Evolutionary conservation across 2,888 invertebrate genomes (phyloP).

Genomic region (Drosophila cognata): DNA sequence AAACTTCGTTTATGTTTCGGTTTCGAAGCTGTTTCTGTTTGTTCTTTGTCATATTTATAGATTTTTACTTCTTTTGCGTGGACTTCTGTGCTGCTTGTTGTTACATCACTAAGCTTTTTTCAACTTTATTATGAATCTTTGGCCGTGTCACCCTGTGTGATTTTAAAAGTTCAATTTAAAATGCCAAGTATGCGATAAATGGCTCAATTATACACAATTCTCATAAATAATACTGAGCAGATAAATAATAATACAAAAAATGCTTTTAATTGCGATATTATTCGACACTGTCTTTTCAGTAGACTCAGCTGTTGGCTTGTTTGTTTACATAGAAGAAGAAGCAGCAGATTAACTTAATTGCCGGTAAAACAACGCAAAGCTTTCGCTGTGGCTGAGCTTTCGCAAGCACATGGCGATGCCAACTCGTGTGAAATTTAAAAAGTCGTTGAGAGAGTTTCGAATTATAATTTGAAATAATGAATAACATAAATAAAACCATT

Average conservation of each 20-base stretch:
- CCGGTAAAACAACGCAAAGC: conserved; percentile 34
- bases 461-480: too few species aligned
- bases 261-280: background rate
- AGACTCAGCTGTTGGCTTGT: conserved; percentile 51
- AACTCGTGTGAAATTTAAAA: conserved; percentile 16
- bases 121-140: conserved; percentile 12
- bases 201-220: conserved; percentile 37
- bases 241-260: conserved; percentile 21
- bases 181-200: conserved; percentile 35
- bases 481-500: background rate
- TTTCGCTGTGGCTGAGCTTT: conserved; percentile 29
- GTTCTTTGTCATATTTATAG: conserved; percentile 23
- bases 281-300: conserved; percentile 34
- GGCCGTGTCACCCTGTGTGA: conserved; percentile 27
- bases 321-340: conserved; percentile 60
- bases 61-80: conserved; percentile 7
- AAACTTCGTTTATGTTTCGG: conserved; percentile 44
- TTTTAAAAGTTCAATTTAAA: conserved; percentile 34
- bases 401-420: conserved; percentile 34
- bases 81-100: conserved; percentile 47
- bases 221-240: conserved; percentile 3
- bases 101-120: conserved; percentile 23
- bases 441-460: background rate
- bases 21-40: conserved; percentile 19
- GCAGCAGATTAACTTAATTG: conserved; percentile 30